Evolutionary conservation across 1,140 invertebrate species (phyloP).

Genomic region (Drosophila leontia): DNA sequence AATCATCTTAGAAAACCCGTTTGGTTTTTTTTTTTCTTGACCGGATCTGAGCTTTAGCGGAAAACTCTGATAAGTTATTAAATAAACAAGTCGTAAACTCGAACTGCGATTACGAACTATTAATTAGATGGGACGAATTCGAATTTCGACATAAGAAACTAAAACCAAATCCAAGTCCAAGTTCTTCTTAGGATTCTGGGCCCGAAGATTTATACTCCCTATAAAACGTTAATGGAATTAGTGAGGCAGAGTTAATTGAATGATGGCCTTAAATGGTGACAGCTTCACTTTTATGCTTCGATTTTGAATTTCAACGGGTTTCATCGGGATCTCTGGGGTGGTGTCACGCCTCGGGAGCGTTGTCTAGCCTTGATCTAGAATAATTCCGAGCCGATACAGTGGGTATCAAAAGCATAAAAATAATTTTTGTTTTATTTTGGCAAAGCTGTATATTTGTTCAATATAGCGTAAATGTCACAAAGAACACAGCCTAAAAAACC

Average conservation of each 20-base stretch:
- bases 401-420: slow-evolving; percentile 7
- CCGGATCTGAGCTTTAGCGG: slow-evolving; percentile 48
- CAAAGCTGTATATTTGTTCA: neutral
- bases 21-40: slow-evolving; percentile 11
- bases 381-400: slow-evolving; percentile 5
- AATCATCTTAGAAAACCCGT: slow-evolving; percentile 47
- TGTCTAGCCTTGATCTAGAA: slow-evolving; percentile 21
- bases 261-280: slow-evolving; percentile 31
- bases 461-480: neutral
- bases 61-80: slow-evolving; percentile 68
- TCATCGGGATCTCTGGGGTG: slow-evolving; percentile 2
- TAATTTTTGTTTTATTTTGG: neutral
- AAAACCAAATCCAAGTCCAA: neutral
- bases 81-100: slow-evolving; percentile 69
- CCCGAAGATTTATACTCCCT: slow-evolving; percentile 39
- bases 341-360: slow-evolving; percentile 25
- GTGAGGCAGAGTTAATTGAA: slow-evolving; percentile 47
- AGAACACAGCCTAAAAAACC: neutral
- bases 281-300: slow-evolving; percentile 29
- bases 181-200: slow-evolving; percentile 10
- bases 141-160: neutral
- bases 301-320: slow-evolving; percentile 3
- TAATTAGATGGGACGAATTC: slow-evolving; percentile 31
- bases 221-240: slow-evolving; percentile 54
- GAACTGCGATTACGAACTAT: slow-evolving; percentile 42